Evolutionary conservation across 2,113 vertebrate genomes (phyloP), one percentile per base, ranked within the genome.

Genomic region (Toxotes jaculatrix): DNA sequence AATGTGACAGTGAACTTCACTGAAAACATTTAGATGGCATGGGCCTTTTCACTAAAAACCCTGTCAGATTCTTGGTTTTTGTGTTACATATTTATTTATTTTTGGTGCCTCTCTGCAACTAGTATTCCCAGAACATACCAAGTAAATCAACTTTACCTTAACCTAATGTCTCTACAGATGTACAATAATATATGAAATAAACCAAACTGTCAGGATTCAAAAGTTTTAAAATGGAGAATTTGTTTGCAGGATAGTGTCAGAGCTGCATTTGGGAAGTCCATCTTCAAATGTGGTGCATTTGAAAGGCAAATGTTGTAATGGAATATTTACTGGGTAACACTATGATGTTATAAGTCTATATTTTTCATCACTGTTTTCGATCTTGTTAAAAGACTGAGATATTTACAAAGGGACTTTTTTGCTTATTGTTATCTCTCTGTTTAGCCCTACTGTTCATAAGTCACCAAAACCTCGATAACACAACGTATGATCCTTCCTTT

Each of bases 321-420:
- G 53, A 1, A 74, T 89, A 87, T 93, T 91, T 87, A 80, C 82
- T 91, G 77, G 84, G 88, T 79, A 74, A 90, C 84, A 83, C 83
- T 74, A 66, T 86, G 79, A 90, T 92, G 87, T 69, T 77, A 76
- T 91, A 82, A 89, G 81, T 92, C 83, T 93, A 84, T 90, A 86
- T 94, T 94, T 94, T 89, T 92, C 90, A 86, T 89, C 89, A 91
- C 82, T 90, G 92, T 86, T 89, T 88, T 62, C 27, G 64, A 90
- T 77, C 60, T 83, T 86, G 89, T 91, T 70, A 77, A 86, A 89
- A 91, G 89, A 88, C 91, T 86, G 83, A 92, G 89, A 94, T 93
- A 90, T 84, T 86, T 84, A 77, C 68, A 80, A 93, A 86, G 89
- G 88, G 73, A 63, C 83, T 21, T 60, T 27, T 57, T 53, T 79